Evolutionary conservation across 2,888 invertebrate species (phyloP), one percentile per base, ranked within the genome.

Genomic region (Pandemis heparana): DNA sequence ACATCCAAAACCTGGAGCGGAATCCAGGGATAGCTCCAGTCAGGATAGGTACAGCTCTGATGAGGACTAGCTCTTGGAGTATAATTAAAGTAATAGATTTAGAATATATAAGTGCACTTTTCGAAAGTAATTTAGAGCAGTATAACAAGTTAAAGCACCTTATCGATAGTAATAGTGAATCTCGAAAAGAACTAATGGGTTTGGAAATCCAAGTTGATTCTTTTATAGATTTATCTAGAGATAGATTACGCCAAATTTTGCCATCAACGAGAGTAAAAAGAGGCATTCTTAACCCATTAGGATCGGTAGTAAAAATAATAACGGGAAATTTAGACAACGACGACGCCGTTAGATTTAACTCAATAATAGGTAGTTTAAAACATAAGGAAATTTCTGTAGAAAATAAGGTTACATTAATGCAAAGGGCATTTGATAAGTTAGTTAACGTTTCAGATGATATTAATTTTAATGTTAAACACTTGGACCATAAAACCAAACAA

Each of bases 321-420:
- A 77, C 78, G n/a, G 3, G 79, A 61, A 81, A 82, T 41, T 70
- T 82, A 68, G 80, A 81, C 69, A 73, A 78, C 56, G 75, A 79
- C 0, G 80, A 80, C 63, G 79, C 79, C 12, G 60, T 71, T 43
- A 66, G 41, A 18, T 75, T 69, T 46, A 59, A 77, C 32, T 5
- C 43, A 12, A 12, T 70, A 67, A 75, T 77, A 53, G 48, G 39
- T 23, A 67, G 62, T 12, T 16, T 77, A 14, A 64, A 61, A 16
- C 46, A 67, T 53, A 74, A 61, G 32, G 67, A 77, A 73, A n/a
- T 63, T 38, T 68, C 43, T 4, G 51, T 66, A 38, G 69, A 75
- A 48, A 61, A 60, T 43, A 75, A 70, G 56, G 46, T 75, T 9
- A 68, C 71, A 12, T 41, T 75, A 14, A 23, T 76, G 43, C 62